Base-by-base conservation (phyloP, 1,140 invertebrate species). In the Tribolium madens region DNA sequence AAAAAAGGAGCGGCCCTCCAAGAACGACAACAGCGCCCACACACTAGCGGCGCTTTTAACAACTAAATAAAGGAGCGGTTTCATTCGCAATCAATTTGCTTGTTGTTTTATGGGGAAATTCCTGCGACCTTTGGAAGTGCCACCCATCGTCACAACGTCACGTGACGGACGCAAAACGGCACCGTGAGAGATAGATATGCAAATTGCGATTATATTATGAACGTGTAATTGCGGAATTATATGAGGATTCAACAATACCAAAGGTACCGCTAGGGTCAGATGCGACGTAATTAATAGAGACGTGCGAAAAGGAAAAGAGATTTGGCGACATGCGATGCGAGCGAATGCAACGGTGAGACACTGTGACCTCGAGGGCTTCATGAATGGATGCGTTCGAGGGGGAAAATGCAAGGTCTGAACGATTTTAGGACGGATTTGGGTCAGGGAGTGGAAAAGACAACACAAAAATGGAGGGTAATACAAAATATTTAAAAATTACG, bases 31-130 rank as follows among this genome's bases (percentile, higher is more conserved):
- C 57, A 70, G 73, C 31, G 60, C 77, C 73, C 77, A 74, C 77
- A 52, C 64, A 47, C 46, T 52, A 48, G 76, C 77, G 77, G 77
- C 57, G 46, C 77, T 78, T 78, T 75, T 71, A 52, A 18, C 42
- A 78, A 31, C 47, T 75, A 71, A 78, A 78, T 75, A 78, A 75
- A 78, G 77, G 77, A 78, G 77, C 73, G 77, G 73, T 75, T 70
- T 60, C 48, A 47, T 64, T 75, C 13, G 53, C 60, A 68, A 69
- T 75, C 57, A 75, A 75, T 75, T 69, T 60, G 47, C 47, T 18
- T 50, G 47, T 42, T 69, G n/a, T 33, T 46, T 3, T 1, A 42
- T 42, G 14, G 17, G 17, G 47, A 71, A 71, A 47, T 33, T 31
- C 36, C 36, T 14, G 31, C 13, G 36, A 69, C 36, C 13, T 69